Percentiles rank a stretch among this genome's conserved stretches.
Evolutionary conservation across 2,113 vertebrate species (phyloP).

Genomic region (Pteropus alecto): DNA sequence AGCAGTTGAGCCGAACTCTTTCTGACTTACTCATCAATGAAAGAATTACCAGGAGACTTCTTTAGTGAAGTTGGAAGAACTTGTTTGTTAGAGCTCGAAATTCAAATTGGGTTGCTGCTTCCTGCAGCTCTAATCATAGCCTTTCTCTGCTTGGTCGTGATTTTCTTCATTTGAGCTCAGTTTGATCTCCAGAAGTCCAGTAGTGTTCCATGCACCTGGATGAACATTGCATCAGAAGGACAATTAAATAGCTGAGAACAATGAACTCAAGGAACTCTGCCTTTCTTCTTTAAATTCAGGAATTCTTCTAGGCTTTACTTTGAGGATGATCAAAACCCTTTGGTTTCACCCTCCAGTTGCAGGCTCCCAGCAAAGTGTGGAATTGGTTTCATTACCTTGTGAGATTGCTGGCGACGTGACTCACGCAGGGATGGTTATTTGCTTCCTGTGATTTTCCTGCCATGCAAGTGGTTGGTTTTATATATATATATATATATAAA

Average conservation of each 20-base stretch:
- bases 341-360: conserved; percentile 53
- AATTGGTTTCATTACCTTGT: conserved; percentile 76
- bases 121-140: conserved; percentile 57
- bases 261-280: not conserved
- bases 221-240: conserved; percentile 57
- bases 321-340: conserved; percentile 52
- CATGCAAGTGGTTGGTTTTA: conserved; percentile 67
- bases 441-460: conserved; percentile 75
- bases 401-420: conserved; percentile 62
- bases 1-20: not conserved
- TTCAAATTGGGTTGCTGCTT: conserved; percentile 32
- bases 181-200: conserved; percentile 63
- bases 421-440: conserved; percentile 68
- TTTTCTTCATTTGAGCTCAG: conserved; percentile 65
- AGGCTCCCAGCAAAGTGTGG: conserved; percentile 70
- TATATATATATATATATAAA: conserved; percentile 25
- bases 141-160: conserved; percentile 43
- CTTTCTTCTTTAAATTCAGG: conserved; percentile 45
- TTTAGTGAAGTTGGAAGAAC: not conserved
- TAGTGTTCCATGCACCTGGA: conserved; percentile 20
- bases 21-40: not conserved
- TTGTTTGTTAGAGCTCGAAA: conserved; percentile 44
- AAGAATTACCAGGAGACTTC: not conserved
- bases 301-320: conserved; percentile 17
- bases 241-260: conserved; percentile 72